phyloP scores from a whole-genome alignment of 2,113 vertebrate genomes.

The Noctilio leporinus region DNA sequence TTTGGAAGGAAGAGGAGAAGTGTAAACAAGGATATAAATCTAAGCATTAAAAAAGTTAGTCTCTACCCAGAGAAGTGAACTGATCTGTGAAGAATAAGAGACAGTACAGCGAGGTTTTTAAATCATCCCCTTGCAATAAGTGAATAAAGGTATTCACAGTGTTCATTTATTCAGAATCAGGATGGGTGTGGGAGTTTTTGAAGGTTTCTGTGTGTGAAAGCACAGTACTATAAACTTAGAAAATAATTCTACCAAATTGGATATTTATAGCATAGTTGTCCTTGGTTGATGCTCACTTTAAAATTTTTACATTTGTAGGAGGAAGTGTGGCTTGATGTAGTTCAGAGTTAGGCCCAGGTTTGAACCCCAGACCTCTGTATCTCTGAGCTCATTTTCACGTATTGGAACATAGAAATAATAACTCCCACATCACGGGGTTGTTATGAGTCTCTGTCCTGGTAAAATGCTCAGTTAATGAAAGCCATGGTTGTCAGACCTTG shows the following conservation, averaged over 20 bases:
- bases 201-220: not conserved
- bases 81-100: not conserved
- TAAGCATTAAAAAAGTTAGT: not conserved
- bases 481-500: not conserved
- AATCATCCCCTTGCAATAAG: not conserved
- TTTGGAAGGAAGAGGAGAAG: not conserved
- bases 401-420: not conserved
- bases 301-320: not conserved
- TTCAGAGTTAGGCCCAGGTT: not conserved
- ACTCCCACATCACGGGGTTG: not conserved
- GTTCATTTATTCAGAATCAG: not conserved
- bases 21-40: not conserved
- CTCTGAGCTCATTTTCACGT: not conserved
- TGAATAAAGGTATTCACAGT: not conserved
- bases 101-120: not conserved
- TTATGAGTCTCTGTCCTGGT: not conserved
- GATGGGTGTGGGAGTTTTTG: not conserved
- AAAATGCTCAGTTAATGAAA: not conserved
- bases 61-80: not conserved
- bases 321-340: not conserved
- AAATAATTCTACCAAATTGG: not conserved
- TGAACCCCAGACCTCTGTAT: not conserved
- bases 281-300: not conserved
- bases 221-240: not conserved
- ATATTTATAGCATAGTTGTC: not conserved